Evolutionary conservation across 1,140 invertebrate genomes (phyloP).

Genomic region (Anadara kagoshimensis): DNA sequence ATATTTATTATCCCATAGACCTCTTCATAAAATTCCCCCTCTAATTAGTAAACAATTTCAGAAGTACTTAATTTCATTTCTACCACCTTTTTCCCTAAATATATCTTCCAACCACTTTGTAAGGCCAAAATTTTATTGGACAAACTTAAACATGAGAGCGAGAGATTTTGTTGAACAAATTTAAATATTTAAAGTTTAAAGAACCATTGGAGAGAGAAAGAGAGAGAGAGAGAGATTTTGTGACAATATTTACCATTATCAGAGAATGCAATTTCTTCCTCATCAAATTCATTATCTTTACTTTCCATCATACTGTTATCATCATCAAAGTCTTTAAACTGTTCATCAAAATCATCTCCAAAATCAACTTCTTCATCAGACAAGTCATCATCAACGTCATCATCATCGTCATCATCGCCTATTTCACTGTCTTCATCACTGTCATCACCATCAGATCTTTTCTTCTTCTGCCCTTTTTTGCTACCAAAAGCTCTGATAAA

Average conservation of each 20-base stretch:
- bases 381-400: constrained; percentile 64
- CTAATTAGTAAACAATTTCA: too few relatives aligned
- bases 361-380: constrained; percentile 73
- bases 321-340: constrained; percentile 45
- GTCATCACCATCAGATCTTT: constrained; percentile 47
- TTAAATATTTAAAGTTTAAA: constrained; percentile 11
- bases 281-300: constrained; percentile 25
- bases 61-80: too few relatives aligned
- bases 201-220: neutral
- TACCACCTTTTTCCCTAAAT: too few relatives aligned
- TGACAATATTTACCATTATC: constrained; percentile 43
- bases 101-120: too few relatives aligned
- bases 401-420: constrained; percentile 60
- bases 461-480: constrained; percentile 39
- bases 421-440: constrained; percentile 53
- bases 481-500: constrained; percentile 50
- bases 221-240: neutral
- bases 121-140: too few relatives aligned
- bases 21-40: too few relatives aligned
- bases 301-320: constrained; percentile 35
- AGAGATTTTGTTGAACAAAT: constrained; percentile 16
- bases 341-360: constrained; percentile 58
- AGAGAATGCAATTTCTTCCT: constrained; percentile 48
- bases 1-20: too few relatives aligned
- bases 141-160: too few relatives aligned